Evolutionary conservation across 1,140 invertebrate genomes (phyloP), one percentile per base, ranked within the genome.

Genomic region (Drosophila navojoa): DNA sequence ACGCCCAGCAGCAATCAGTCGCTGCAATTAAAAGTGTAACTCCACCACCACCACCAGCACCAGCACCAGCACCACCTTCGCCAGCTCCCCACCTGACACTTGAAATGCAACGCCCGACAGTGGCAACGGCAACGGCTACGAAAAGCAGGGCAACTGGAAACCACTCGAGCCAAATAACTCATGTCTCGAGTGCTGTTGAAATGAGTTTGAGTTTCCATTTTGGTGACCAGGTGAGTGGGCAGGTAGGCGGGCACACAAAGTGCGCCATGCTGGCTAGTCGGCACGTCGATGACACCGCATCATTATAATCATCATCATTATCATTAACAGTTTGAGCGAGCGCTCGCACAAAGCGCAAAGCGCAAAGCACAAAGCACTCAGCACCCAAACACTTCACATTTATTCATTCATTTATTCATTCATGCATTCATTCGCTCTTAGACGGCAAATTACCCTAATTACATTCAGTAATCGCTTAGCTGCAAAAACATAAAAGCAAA

Each of bases 151-250:
- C 15, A 54, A 32, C 59, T 22, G 53, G n/a, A 73, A 50, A 40
- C 45, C 67, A 78, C 76, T 78, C 63, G 62, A 78, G 63, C 60
- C 72, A 72, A 79, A 79, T 79, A 79, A 72, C 69, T 76, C 73
- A 76, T 69, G 77, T 79, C 77, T 79, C 77, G 62, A 79, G 77
- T 79, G 73, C 32, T 79, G 73, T 79, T 79, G 55, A 79, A 79
- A 79, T 72, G 73, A 76, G 68, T 71, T 79, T 47, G 66, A 68
- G 69, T 62, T 70, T 66, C 35, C 53, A 55, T 60, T 62, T 62
- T 44, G 55, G 15, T 57, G 40, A 52, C 35, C 62, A 72, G 70
- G 62, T 72, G 55, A 67, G 47, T 60, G 60, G 44, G 54, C 38
- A 9, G 32, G 32, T 22, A 22, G 19, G 19, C 32, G 32, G 32